Conservation (phyloP, 1,140 invertebrate genomes). For the Lysiphlebus fabarum region DNA sequence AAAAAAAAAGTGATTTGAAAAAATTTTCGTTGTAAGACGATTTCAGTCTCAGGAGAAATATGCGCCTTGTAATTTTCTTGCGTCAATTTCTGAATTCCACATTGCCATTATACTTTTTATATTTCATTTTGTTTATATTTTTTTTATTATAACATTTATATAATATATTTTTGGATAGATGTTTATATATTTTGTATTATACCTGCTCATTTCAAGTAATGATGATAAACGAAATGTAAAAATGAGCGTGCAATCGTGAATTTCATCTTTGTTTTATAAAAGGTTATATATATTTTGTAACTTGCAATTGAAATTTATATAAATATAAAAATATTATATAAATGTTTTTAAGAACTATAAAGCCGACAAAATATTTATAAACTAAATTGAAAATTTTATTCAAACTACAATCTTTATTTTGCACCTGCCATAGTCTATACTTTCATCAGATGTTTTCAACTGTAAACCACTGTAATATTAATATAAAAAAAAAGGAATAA, state of each 20-base stretch:
- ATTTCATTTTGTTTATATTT: too few relatives aligned
- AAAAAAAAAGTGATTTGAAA: neutral
- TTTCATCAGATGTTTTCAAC: slow-evolving; percentile 12
- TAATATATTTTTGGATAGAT: too few relatives aligned
- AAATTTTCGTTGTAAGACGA: slow-evolving; percentile 5
- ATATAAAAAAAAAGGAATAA: too few relatives aligned
- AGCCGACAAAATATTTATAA: neutral
- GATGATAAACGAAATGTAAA: slow-evolving; percentile 3
- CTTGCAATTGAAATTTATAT: neutral
- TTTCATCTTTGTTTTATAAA: slow-evolving; percentile 7
- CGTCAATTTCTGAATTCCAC: slow-evolving; percentile 17
- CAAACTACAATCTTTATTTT: neutral
- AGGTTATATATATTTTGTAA: slow-evolving; percentile 3
- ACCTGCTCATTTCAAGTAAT: neutral
- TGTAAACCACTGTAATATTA: too few relatives aligned
- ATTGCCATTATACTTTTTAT: slow-evolving; percentile 10
- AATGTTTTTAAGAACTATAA: neutral
- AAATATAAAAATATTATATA: neutral
- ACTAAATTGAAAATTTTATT: slow-evolving; percentile 17
- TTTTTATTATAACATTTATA: neutral
- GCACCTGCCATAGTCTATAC: slow-evolving; percentile 15
- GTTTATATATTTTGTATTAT: neutral
- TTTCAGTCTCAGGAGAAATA: neutral
- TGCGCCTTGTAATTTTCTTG: slow-evolving; percentile 21
- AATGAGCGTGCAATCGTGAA: neutral